A percentile compares a stretch with the other conserved stretches of the same genome.
Evolutionary conservation across 37 sponge, comb jelly and placozoan genomes (phyloP).

Genomic region (Halichondria panicea): DNA sequence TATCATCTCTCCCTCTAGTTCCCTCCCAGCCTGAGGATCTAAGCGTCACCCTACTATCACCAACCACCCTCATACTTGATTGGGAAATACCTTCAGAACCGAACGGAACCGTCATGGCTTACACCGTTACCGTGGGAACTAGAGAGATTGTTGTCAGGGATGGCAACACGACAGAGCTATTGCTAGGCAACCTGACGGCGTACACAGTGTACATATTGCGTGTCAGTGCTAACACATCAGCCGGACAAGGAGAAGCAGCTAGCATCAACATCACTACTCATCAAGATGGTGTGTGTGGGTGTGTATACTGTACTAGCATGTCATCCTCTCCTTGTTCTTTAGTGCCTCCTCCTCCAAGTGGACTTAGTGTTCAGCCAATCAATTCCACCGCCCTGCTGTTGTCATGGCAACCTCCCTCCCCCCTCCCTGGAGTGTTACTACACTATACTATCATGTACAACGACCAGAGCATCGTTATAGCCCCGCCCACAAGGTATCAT

Average conservation of each 20-base stretch:
- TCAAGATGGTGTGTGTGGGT: slow-evolving; percentile 5
- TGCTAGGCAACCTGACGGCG: neutral
- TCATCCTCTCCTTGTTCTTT: neutral
- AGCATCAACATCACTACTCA: neutral
- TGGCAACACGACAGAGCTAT: neutral
- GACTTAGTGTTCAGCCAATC: neutral
- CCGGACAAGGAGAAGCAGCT: neutral
- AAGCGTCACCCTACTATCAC: neutral
- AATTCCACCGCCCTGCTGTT: slow-evolving; percentile 9
- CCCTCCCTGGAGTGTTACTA: slow-evolving; percentile 20
- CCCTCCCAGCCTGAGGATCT: neutral
- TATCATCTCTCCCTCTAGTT: neutral
- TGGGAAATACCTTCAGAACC: slow-evolving; percentile 16
- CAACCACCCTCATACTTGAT: neutral
- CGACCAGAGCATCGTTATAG: neutral
- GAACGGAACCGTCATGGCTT: slow-evolving; percentile 23
- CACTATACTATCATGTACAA: slow-evolving; percentile 11
- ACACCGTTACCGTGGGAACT: slow-evolving; percentile 5
- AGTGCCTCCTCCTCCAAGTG: slow-evolving; percentile 27
- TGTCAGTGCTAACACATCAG: slow-evolving; percentile 22
- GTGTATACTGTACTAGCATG: neutral
- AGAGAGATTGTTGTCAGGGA: neutral
- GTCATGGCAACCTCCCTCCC: slow-evolving; percentile 21
- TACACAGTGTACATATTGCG: slow-evolving; percentile 23
- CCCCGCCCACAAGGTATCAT: too few species aligned